Evolutionary conservation across 2,797 vertebrate species (phyloP).

Genomic region (Notolepis coatsorum): DNA sequence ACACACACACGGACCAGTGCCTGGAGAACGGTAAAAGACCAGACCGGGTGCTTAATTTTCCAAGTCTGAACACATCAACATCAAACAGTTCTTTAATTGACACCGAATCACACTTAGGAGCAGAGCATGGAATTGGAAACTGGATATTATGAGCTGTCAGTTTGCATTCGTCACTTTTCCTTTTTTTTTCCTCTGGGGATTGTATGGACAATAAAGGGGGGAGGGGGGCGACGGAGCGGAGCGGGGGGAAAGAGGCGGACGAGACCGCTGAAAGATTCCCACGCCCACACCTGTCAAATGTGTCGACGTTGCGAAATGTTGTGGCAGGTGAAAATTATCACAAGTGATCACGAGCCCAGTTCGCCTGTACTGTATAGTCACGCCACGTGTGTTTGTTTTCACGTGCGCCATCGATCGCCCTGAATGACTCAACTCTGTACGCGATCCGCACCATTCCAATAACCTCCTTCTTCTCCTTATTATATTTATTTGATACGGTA

Average conservation of each 20-base stretch:
- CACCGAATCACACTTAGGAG: constrained; percentile 75
- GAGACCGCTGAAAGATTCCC: background rate
- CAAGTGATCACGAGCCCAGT: background rate
- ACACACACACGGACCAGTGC: constrained; percentile 8
- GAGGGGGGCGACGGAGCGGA: constrained; percentile 2
- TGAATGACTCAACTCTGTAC: background rate
- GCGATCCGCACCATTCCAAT: background rate
- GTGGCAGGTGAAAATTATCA: constrained; percentile 5
- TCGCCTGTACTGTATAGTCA: background rate
- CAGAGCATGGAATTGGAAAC: constrained; percentile 67
- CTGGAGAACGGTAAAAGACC: constrained; percentile 25
- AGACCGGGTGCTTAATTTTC: constrained; percentile 60
- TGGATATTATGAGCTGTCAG: constrained; percentile 79
- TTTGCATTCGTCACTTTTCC: constrained; percentile 70
- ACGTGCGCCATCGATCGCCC: background rate
- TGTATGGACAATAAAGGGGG: constrained; percentile 43
- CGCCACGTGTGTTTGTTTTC: too few species aligned
- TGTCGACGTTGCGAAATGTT: constrained; percentile 14
- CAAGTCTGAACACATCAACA: constrained; percentile 75
- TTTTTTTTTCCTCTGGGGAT: constrained; percentile 54
- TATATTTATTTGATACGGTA: background rate
- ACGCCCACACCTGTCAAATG: background rate
- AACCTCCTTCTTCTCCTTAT: background rate
- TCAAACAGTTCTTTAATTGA: constrained; percentile 80
- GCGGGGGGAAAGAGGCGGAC: background rate